A percentile compares a stretch with the other conserved stretches of the same genome.
Evolutionary conservation across 2,113 vertebrate genomes (phyloP).

Genomic region (Rhinoptilus africanus): DNA sequence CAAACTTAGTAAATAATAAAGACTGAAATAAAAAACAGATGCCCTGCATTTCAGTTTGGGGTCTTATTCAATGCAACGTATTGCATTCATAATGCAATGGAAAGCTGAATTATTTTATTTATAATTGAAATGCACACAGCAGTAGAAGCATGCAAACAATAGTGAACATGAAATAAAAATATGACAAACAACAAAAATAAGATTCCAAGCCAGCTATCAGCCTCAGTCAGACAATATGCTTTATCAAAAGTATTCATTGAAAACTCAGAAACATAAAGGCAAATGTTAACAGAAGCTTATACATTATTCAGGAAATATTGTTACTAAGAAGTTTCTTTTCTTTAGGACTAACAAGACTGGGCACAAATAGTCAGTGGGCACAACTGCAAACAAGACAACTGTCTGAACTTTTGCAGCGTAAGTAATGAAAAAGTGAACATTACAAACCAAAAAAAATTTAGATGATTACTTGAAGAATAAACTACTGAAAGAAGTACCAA

Average conservation of each 20-base stretch:
- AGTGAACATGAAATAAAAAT: background rate
- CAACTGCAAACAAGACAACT: background rate
- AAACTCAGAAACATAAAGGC: background rate
- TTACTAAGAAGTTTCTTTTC: background rate
- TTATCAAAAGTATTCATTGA: background rate
- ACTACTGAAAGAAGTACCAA: background rate
- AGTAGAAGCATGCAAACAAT: background rate
- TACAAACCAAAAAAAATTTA: background rate
- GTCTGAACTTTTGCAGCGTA: background rate
- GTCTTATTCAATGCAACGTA: background rate
- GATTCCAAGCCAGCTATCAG: background rate
- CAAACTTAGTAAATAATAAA: slow-evolving; percentile 13
- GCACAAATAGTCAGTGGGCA: background rate
- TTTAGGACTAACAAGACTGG: background rate
- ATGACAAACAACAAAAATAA: background rate
- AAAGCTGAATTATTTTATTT: background rate
- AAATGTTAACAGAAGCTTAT: background rate
- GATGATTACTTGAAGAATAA: background rate
- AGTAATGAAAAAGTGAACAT: background rate
- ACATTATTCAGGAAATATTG: background rate
- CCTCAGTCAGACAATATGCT: background rate
- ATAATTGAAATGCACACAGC: background rate
- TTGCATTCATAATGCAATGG: background rate
- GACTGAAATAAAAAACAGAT: slow-evolving; percentile 16
- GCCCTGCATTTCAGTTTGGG: background rate